Base-by-base conservation (phyloP, 2,888 invertebrate genomes). In the Nymphalis urticae region DNA sequence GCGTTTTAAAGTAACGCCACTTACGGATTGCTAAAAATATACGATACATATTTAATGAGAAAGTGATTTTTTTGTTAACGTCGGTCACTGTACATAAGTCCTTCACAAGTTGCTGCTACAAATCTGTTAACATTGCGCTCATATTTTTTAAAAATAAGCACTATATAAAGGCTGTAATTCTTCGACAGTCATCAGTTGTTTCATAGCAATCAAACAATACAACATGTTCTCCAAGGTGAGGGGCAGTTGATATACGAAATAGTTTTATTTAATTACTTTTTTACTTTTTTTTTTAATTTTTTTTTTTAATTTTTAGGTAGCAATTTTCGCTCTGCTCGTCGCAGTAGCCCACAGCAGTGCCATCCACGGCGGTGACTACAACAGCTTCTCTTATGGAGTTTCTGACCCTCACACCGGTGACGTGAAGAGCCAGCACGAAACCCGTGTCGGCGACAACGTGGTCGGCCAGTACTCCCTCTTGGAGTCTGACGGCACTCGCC, bases 371-470 rank as follows among this genome's bases (percentile, higher is more conserved):
- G 81, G 79, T 1, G 84, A 82, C 68, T 79, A 83, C 76, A 84
- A 91, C 75, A 88, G 89, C 77, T 93, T 88, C 84, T 90, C 91
- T 0, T 93, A 94, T 75, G 92, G 93, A 56, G 91, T 93, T n/a
- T 85, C 92, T 66, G 93, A 93, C 77, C 87, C 89, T 24, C 77
- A 89, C 75, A 93, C 93, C 53, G 93, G 93, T 1, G 93, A 93
- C 77, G 83, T 85, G 66, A 93, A 93, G 76, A 89, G 84, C 80
- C 93, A 93, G 77, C 83, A 85, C 56, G 93, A 93, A 79, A 85
- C 84, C 66, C 87, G 93, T 51, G 84, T 84, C 56, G 93, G 93
- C n/a, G 88, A 89, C 79, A 85, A 84, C 67, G 93, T 93, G n/a
- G 88, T 88, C 63, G 93, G 93, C 32, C 88, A 90, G 72, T 93